Percentiles rank a stretch among this genome's conserved stretches.
These are phyloP conservation scores for Heptranchias perlo DNA, from an alignment of 2,113 vertebrate genomes.

Conservation along the genomic window DNA sequence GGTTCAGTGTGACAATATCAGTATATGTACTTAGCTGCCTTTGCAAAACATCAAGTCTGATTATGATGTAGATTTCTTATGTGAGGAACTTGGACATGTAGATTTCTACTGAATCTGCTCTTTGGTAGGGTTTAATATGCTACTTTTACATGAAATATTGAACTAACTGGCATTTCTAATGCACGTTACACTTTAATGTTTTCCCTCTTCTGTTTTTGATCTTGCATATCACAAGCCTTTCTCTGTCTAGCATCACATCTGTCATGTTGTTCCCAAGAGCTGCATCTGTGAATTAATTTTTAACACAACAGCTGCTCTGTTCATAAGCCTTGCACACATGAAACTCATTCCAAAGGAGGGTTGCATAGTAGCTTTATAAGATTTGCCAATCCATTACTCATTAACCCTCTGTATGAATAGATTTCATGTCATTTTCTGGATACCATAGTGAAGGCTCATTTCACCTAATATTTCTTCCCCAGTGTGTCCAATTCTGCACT, in stretches of 20 bases:
- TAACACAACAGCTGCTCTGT: constrained; percentile 31
- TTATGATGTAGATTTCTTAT: not conserved
- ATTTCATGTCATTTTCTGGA: not conserved
- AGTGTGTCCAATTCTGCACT: not conserved
- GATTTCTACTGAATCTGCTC: not conserved
- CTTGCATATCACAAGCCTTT: constrained; percentile 31
- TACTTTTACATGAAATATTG: constrained; percentile 25
- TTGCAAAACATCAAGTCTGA: not conserved
- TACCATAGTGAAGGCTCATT: not conserved
- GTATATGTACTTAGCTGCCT: not conserved
- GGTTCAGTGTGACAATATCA: not conserved
- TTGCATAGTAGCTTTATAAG: not conserved
- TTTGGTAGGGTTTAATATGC: not conserved
- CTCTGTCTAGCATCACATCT: constrained; percentile 29
- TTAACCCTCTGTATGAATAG: not conserved
- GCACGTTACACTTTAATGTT: constrained; percentile 7
- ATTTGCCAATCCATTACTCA: not conserved
- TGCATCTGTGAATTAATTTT: constrained; percentile 34
- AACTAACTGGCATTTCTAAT: constrained; percentile 6
- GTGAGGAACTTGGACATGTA: not conserved
- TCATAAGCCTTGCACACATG: constrained; percentile 26
- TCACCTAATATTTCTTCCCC: not conserved
- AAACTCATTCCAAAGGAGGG: not conserved
- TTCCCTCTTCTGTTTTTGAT: constrained; percentile 33
- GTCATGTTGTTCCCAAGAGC: constrained; percentile 31